Evolutionary conservation across 2,113 vertebrate species (phyloP), one percentile per base, ranked within the genome.

Genomic region (Eonycteris spelaea): DNA sequence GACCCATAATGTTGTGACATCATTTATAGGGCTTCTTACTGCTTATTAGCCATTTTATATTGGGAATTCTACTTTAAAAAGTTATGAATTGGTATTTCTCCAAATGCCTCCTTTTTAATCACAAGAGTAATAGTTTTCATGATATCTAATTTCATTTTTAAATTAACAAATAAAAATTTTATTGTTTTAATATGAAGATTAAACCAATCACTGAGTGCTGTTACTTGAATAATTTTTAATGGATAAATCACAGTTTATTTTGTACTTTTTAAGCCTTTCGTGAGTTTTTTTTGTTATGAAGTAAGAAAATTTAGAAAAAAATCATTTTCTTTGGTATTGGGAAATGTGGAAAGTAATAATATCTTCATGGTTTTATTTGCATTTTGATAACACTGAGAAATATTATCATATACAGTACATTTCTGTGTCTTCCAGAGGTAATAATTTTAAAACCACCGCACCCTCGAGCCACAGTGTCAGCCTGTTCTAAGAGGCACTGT

Each of bases 91-190:
- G 61, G 51, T 84, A 55, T 85, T 90, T 75, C 4, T 88, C 53
- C 8, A 65, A 14, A 45, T 95, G 33, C 3, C 14, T 96, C 92
- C 53, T 86, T 70, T 55, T 70, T 38, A 92, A 35, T 93, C 18
- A 55, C 7, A 89, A 48, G 24, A 28, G 8, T 68, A 71, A 51
- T 83, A 33, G 30, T 94, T 89, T 91, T 90, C 61, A 95, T 95
- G 33, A 71, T 48, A 93, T 19, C 85, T 78, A 87, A 89, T 61
- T 96, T 94, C 24, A 83, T 83, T 95, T 90, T 86, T 40, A 95
- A 93, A 63, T 88, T 92, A 22, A 78, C 22, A 78, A 75, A 48
- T 87, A 21, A 80, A 93, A 83, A 79, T 61, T 73, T 82, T 90
- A 53, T 45, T 67, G 0, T 86, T 77, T 90, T 33, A 82, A 18